Evolutionary conservation across 1,140 invertebrate genomes (phyloP).

Genomic region (Choristoneura fumiferana): DNA sequence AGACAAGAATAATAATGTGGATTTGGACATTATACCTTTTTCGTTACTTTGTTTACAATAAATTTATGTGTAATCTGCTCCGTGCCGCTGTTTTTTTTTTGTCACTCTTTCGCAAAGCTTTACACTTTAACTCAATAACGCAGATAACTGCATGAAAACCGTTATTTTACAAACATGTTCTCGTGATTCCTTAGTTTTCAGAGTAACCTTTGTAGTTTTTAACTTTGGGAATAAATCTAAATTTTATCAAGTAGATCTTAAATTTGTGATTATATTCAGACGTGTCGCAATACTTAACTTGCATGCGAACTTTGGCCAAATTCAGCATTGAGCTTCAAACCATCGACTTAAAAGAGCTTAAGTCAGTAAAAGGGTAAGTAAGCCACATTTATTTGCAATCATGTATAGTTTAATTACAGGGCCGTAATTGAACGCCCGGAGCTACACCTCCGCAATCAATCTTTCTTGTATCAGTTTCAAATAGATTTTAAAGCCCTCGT

Average conservation of each 20-base stretch:
- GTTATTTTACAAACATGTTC: not conserved
- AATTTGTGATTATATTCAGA: no score
- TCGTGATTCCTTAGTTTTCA: not conserved
- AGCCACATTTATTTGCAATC: not conserved
- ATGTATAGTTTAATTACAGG: constrained; percentile 1
- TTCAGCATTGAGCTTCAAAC: constrained; percentile 15
- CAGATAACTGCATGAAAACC: not conserved
- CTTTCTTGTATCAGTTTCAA: constrained; percentile 7
- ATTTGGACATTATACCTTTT: constrained; percentile 58
- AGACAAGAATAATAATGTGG: constrained; percentile 54
- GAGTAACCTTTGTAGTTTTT: not conserved
- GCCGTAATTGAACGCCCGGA: not conserved
- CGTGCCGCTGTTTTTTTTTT: constrained; percentile 9
- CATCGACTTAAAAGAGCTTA: constrained; percentile 13
- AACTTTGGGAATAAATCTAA: not conserved
- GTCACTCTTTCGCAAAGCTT: constrained; percentile 5
- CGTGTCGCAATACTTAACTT: not conserved
- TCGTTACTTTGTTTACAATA: constrained; percentile 54
- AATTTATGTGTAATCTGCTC: constrained; percentile 54
- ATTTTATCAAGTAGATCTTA: no score
- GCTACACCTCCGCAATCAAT: constrained; percentile 9
- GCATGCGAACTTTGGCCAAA: constrained; percentile 13
- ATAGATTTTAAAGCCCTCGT: not conserved
- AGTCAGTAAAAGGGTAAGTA: not conserved
- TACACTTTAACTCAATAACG: not conserved